These are phyloP conservation scores for Caenorhabditis zanzibari DNA, from an alignment of 2,888 invertebrate species.

Conservation along the genomic window DNA sequence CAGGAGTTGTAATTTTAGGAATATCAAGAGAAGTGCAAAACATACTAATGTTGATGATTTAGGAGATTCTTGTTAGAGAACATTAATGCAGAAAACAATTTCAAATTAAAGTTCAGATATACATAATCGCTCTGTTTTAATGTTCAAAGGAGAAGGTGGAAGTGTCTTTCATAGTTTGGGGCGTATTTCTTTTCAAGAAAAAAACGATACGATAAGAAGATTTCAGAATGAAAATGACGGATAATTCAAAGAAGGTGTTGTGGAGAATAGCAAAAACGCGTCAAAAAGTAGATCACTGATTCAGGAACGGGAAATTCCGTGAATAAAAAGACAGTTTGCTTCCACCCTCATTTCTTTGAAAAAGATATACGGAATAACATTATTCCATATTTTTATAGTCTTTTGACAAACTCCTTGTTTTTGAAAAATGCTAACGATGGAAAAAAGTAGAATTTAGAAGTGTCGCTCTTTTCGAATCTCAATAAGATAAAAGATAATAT, in stretches of 20 bases:
- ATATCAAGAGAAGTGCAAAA: constrained; percentile 20
- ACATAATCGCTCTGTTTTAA: background rate
- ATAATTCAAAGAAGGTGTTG: background rate
- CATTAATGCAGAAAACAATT: background rate
- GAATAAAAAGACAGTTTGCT: constrained; percentile 30
- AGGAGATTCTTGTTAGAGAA: background rate
- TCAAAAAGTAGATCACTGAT: constrained; percentile 14
- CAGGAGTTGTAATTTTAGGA: constrained; percentile 5
- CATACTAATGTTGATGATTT: constrained; percentile 8
- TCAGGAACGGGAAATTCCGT: background rate
- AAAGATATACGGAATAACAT: background rate
- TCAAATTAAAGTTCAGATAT: background rate
- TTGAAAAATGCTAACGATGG: background rate
- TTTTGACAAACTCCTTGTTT: constrained; percentile 5
- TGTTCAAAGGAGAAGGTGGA: no score
- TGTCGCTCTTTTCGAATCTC: background rate
- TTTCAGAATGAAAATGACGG: background rate
- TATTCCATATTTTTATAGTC: constrained; percentile 24
- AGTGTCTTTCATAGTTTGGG: background rate
- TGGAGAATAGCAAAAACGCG: background rate
- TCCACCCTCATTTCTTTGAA: constrained; percentile 26
- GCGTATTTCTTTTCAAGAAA: no score
- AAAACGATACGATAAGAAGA: background rate
- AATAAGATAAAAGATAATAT: background rate
- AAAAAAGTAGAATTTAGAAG: background rate